Base-by-base conservation (phyloP, 2,888 invertebrate species). In the Scaptomyza flava region DNA sequence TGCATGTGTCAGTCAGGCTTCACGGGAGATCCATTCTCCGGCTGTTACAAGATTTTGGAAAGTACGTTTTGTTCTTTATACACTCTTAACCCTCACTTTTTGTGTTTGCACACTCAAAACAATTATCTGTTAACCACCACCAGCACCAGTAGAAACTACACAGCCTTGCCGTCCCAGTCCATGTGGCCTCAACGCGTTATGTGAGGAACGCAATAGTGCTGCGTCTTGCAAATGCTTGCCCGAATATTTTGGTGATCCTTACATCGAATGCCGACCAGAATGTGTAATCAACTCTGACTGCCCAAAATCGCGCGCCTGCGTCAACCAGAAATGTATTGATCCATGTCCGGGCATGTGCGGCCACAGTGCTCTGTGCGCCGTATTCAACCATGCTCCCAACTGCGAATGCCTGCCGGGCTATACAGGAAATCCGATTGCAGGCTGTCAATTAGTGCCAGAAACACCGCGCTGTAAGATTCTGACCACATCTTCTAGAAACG, bases 301-400 rank as follows among this genome's bases (percentile, higher is more conserved):
- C 84, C 91, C 93, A 47, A 92, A 93, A 61, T 93, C 93, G 56
- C 93, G 93, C 79, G 94, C 95, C 23, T 96, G 96, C 81, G 93
- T 94, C 59, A 95, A 95, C 90, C 94, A 95, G 83, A 96, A 96
- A 93, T 97, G 97, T 91, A 93, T 94, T 82, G 95, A 97, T 92
- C 97, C 97, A 9, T 97, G 97, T 86, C 94, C 95, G 20, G 96
- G 96, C 75, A 95, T 96, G 62, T 97, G 97, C 89, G 97, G 96
- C 45, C 92, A 96, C 84, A 96, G 96, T 89, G 96, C 97, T 6
- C 94, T 94, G 85, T 95, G 95, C 93, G 94, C 77, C 62, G 94
- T 95, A 11, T 92, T 94, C 60, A 95, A 95, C 87, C 95, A 95
- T 89, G 93, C 94, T 41, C 95, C 95, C 5, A 93, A 94, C 79